Percentiles rank a stretch among this genome's conserved stretches.
Evolutionary conservation across 2,888 invertebrate species (phyloP).

Genomic region (Crepidodera aurea): DNA sequence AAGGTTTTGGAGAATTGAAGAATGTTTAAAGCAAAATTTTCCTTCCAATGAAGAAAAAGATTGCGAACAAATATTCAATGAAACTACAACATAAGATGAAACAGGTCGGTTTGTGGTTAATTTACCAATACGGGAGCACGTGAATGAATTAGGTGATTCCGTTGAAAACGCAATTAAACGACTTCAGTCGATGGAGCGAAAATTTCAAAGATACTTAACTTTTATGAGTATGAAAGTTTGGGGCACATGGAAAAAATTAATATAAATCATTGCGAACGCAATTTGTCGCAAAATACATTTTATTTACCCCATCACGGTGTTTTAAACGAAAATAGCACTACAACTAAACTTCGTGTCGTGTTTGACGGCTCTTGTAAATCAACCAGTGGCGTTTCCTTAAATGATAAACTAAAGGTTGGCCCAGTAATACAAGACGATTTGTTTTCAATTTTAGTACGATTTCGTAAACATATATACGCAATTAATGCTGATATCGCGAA

Average conservation of each 20-base stretch:
- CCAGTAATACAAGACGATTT: slow-evolving; percentile 31
- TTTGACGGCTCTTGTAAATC: slow-evolving; percentile 34
- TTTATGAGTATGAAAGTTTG: slow-evolving; percentile 20
- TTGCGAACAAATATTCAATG: too few species aligned
- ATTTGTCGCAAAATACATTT: background rate
- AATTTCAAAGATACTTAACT: slow-evolving; percentile 21
- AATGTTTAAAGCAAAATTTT: too few species aligned
- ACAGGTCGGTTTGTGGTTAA: too few species aligned
- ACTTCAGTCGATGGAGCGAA: slow-evolving; percentile 29
- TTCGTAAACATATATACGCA: slow-evolving; percentile 13
- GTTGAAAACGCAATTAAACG: slow-evolving; percentile 17
- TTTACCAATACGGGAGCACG: too few species aligned
- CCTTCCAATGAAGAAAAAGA: too few species aligned
- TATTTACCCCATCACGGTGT: slow-evolving; percentile 38
- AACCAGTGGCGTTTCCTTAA: slow-evolving; percentile 27
- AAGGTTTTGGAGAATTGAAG: too few species aligned
- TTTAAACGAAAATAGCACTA: slow-evolving; percentile 30
- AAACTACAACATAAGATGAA: too few species aligned
- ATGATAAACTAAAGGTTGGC: slow-evolving; percentile 29
- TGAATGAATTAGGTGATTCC: background rate
- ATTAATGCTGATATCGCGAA: slow-evolving; percentile 22
- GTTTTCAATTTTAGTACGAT: slow-evolving; percentile 20
- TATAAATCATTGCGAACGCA: background rate
- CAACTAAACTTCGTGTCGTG: slow-evolving; percentile 36
- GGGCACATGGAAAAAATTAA: slow-evolving; percentile 41